These are phyloP conservation scores for Bacillus rossius DNA, from an alignment of 1,140 invertebrate genomes.

Conservation along the genomic window DNA sequence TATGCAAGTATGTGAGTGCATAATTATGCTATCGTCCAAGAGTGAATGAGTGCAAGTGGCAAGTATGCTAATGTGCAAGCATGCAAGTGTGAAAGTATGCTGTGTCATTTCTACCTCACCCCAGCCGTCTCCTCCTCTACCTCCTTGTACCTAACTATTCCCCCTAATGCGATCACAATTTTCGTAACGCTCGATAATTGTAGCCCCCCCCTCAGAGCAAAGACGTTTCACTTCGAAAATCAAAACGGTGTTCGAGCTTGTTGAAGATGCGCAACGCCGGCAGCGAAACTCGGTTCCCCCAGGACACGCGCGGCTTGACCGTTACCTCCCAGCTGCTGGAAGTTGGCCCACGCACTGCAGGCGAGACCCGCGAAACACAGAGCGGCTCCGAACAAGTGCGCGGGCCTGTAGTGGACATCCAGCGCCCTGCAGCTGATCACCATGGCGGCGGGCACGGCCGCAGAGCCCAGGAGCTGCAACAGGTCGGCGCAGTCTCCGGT, in stretches of 20 bases:
- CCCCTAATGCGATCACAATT: too few relatives aligned
- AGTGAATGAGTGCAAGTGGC: too few relatives aligned
- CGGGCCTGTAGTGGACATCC: slow-evolving; percentile 62
- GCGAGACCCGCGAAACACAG: slow-evolving; percentile 77
- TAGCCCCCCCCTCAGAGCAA: background rate
- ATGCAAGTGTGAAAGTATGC: too few relatives aligned
- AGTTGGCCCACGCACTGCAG: slow-evolving; percentile 78
- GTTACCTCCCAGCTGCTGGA: slow-evolving; percentile 52
- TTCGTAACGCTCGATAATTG: too few relatives aligned
- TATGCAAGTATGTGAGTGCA: too few relatives aligned
- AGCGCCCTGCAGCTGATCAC: slow-evolving; percentile 63
- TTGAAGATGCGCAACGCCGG: background rate
- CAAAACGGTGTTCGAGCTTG: background rate
- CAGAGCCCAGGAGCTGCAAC: slow-evolving; percentile 80
- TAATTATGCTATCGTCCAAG: too few relatives aligned
- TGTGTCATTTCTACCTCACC: too few relatives aligned
- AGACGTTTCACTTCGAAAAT: background rate
- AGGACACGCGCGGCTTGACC: too few relatives aligned
- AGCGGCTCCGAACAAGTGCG: slow-evolving; percentile 74
- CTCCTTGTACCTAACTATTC: too few relatives aligned
- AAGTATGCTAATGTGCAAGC: too few relatives aligned
- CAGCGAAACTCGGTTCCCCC: background rate
- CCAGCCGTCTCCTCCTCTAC: too few relatives aligned
- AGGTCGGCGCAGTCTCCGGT: background rate
- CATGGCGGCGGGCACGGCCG: slow-evolving; percentile 77